Base-by-base conservation (phyloP, 1,140 invertebrate species). In the Phortica variegata region DNA sequence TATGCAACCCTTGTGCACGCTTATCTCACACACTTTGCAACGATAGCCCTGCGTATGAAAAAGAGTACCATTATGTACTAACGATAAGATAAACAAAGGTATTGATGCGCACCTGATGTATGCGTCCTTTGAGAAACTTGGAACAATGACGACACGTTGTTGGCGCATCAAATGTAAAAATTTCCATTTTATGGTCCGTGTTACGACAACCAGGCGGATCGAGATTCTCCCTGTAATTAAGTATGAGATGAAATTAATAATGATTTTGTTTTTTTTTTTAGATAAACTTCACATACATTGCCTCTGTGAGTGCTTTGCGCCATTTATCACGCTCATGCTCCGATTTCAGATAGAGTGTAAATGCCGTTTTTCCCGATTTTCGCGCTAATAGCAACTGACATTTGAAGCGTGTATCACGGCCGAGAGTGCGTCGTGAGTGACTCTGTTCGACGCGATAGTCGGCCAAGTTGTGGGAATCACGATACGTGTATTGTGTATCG, bases 401-500 rank as follows among this genome's bases (percentile, higher is more conserved):
- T 15, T 84, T 84, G 85, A 89, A 93, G 44, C 90, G 80, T 6
- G 84, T 81, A 73, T 89, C 87, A 20, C 81, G 78, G 1, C 84
- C 84, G 16, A 87, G 66, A 9, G 83, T 80, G 21, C 83, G 81
- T 16, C 85, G 74, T 12, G 79, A 82, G 47, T 80, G 82, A 21
- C 79, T 81, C 74, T 94, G 90, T 69, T 97, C 93, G 2, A 97
- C 82, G 47, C 87, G 85, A 79, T 89, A 97, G 61, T 96, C 89
- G 41, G 85, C 83, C 37, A 98, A 79, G 44, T 87, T 83, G 29
- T 97, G 81, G 12, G 88, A 90, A 66, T 92, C 87, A 49, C 93
- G 89, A 78, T 87, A 97, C 65, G 87, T 91, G 77, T 95, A 97
- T 63, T 94, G 90, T 68, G 95, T 93, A 49, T 93, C 89, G 20